These are phyloP conservation scores for Eristalinus aeneus DNA, from an alignment of 2,888 invertebrate genomes.

Conservation along the genomic window DNA sequence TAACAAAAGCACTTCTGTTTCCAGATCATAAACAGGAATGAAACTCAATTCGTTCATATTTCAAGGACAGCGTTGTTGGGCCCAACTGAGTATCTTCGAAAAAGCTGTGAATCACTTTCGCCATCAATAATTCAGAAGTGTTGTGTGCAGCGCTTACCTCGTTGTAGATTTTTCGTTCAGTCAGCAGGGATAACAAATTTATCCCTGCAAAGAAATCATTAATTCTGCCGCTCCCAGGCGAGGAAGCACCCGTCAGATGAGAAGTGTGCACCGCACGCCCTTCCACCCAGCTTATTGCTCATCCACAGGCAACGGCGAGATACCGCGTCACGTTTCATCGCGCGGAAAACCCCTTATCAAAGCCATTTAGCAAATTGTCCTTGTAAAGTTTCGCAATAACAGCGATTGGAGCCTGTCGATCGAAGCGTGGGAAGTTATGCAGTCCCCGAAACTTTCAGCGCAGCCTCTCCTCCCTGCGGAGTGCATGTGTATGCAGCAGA, in stretches of 20 bases:
- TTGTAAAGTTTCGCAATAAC: constrained; percentile 64
- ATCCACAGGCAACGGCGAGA: neutral
- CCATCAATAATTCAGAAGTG: constrained; percentile 40
- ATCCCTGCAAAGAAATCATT: constrained; percentile 51
- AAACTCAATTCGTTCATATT: constrained; percentile 12
- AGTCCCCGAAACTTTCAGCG: neutral
- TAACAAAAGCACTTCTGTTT: neutral
- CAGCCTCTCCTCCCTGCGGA: neutral
- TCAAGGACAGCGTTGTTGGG: constrained; percentile 12
- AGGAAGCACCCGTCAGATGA: neutral
- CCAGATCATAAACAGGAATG: neutral
- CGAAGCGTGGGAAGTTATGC: neutral
- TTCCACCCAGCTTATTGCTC: neutral
- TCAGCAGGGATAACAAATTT: constrained; percentile 47
- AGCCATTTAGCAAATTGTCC: constrained; percentile 53
- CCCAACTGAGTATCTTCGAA: neutral
- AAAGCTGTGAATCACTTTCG: neutral
- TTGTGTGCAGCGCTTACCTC: constrained; percentile 1
- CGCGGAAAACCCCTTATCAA: constrained; percentile 43
- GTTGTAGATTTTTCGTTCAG: constrained; percentile 36
- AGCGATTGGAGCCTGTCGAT: neutral
- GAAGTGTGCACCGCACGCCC: neutral
- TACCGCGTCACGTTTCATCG: constrained; percentile 1
- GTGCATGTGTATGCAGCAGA: constrained; percentile 7
- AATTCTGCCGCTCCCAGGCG: constrained; percentile 9